Conservation (phyloP, 2,113 vertebrate species). For the Vulpes ferrilata region DNA sequence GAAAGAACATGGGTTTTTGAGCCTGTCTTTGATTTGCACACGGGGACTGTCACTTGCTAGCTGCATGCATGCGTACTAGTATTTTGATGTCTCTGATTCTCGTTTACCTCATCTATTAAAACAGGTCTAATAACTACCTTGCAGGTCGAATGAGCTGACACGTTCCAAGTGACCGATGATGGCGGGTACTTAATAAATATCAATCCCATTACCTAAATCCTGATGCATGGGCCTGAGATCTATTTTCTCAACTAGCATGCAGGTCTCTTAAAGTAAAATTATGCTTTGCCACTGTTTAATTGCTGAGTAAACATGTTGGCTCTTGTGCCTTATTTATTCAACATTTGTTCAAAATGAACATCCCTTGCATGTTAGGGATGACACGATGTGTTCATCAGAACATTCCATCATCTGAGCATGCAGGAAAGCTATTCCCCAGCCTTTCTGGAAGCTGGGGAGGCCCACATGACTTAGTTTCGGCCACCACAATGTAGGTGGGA, state of each 20-base stretch:
- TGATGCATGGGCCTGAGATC: neutral
- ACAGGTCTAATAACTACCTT: neutral
- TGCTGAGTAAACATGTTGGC: conserved; percentile 56
- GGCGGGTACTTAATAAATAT: neutral
- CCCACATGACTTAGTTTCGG: neutral
- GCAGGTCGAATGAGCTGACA: neutral
- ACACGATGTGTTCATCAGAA: neutral
- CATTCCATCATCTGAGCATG: neutral
- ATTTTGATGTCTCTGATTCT: neutral
- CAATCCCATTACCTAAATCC: neutral
- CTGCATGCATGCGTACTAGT: rapidly evolving
- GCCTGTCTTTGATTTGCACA: neutral
- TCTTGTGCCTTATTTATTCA: conserved; percentile 54
- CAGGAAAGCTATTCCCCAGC: neutral
- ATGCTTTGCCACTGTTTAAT: conserved; percentile 60
- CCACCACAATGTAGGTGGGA: neutral
- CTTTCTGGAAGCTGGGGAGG: neutral
- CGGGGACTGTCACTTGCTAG: neutral
- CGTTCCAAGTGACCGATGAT: neutral
- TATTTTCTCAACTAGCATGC: conserved; percentile 10
- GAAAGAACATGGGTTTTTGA: neutral
- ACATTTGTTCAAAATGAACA: conserved; percentile 65
- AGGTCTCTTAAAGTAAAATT: conserved; percentile 59
- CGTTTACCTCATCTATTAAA: neutral
- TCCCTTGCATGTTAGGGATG: neutral